Evolutionary conservation across 1,140 invertebrate species (phyloP).

Genomic region (Musca domestica): DNA sequence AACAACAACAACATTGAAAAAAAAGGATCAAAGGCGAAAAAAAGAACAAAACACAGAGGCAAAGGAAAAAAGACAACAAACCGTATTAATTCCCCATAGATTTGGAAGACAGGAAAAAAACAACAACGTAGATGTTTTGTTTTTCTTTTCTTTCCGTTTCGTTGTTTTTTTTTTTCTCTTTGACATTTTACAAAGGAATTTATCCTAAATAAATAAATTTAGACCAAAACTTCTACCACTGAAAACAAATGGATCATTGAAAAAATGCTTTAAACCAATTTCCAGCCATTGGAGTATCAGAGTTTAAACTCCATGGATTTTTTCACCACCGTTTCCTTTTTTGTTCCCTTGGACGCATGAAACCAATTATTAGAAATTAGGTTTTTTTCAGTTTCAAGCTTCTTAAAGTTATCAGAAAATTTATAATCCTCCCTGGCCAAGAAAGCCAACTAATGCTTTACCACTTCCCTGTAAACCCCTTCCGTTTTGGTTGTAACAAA

Average conservation of each 20-base stretch:
- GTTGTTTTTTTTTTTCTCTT: too few relatives aligned
- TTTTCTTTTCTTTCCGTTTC: background rate
- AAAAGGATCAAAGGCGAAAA: slow-evolving; percentile 9
- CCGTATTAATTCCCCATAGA: slow-evolving; percentile 4
- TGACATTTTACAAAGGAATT: background rate
- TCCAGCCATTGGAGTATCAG: slow-evolving; percentile 2
- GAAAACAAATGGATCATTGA: too few relatives aligned
- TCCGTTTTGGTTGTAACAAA: background rate
- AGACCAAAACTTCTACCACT: background rate
- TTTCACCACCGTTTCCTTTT: background rate
- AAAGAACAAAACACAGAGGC: background rate
- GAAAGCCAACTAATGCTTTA: background rate
- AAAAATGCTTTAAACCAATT: too few relatives aligned
- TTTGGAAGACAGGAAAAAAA: background rate
- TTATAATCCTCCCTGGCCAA: background rate
- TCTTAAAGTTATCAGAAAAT: background rate
- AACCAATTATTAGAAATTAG: background rate
- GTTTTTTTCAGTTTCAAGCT: background rate
- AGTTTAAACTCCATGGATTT: background rate
- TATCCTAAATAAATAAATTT: slow-evolving; percentile 16
- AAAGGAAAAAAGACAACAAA: background rate
- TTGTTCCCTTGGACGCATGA: too few relatives aligned
- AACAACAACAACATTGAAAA: background rate
- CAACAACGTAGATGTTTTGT: background rate
- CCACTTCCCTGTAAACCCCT: background rate